phyloP scores from a whole-genome alignment of 2,797 vertebrate species.

The Gobio occitaniae region DNA sequence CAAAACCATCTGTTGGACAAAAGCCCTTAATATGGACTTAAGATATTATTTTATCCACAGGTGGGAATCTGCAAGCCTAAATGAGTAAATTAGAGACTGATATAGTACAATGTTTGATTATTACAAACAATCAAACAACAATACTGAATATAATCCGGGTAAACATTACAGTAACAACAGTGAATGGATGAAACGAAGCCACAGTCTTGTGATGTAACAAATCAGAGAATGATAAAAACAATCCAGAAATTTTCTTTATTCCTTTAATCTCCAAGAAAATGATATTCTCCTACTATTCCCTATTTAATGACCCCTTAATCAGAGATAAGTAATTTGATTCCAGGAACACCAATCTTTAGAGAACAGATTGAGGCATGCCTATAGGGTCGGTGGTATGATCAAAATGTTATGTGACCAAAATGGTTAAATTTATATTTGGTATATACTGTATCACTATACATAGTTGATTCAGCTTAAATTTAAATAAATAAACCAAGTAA shows the following conservation, averaged over 20 bases:
- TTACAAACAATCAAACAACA: conserved; percentile 38
- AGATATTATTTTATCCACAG: conserved; percentile 82
- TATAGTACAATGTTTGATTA: not conserved
- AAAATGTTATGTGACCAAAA: not conserved
- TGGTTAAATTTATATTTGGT: not conserved
- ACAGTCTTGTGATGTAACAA: not conserved
- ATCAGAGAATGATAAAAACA: conserved; percentile 12
- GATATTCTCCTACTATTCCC: conserved; percentile 71
- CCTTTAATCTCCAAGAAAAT: conserved; percentile 68
- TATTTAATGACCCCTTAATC: conserved; percentile 64
- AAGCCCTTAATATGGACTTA: conserved; percentile 83
- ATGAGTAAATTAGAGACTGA: conserved; percentile 60
- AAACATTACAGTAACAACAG: not conserved
- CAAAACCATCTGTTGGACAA: conserved; percentile 82
- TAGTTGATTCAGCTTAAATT: not conserved
- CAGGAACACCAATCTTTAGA: conserved; percentile 68
- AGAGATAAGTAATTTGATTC: conserved; percentile 67
- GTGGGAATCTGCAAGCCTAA: conserved; percentile 69
- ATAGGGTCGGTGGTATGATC: conserved; percentile 24
- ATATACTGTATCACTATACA: not conserved
- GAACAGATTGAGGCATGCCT: conserved; percentile 68
- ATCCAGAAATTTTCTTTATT: conserved; percentile 54
- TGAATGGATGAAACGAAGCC: not conserved
- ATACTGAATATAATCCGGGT: not conserved
- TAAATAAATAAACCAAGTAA: not conserved